These are phyloP conservation scores for Andrena bucephala DNA, from an alignment of 2,888 invertebrate species.

Conservation along the genomic window DNA sequence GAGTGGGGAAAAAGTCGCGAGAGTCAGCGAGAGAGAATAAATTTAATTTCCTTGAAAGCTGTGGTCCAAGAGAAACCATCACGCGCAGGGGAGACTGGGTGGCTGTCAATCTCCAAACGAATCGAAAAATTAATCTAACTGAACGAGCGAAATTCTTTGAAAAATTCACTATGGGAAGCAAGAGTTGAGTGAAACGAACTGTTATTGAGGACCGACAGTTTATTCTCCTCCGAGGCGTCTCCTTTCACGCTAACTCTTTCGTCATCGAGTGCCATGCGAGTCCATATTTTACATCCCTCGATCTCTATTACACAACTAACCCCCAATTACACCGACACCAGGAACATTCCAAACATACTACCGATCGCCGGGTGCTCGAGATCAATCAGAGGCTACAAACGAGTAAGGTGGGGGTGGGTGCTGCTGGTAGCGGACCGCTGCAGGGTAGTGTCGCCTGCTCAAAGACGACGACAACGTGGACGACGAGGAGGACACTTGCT, in stretches of 20 bases:
- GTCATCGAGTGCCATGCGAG: too few relatives aligned
- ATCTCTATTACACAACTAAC: too few relatives aligned
- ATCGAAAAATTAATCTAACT: constrained; percentile 3
- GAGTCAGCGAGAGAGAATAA: constrained; percentile 6
- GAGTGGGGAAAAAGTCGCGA: neutral
- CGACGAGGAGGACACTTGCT: constrained; percentile 79
- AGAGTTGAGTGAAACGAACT: too few relatives aligned
- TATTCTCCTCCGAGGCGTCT: too few relatives aligned
- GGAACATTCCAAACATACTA: constrained; percentile 3
- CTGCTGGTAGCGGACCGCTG: constrained; percentile 3
- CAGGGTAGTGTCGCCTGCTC: constrained; percentile 56
- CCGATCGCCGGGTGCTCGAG: constrained; percentile 7
- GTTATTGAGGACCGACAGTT: too few relatives aligned
- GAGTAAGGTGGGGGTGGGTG: neutral
- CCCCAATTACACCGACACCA: neutral
- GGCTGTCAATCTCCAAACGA: neutral
- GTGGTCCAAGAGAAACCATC: neutral
- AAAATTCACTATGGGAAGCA: too few relatives aligned
- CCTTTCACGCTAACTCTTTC: too few relatives aligned
- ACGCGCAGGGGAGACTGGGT: neutral
- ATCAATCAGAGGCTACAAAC: constrained; percentile 25
- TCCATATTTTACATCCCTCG: too few relatives aligned
- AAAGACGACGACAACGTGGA: constrained; percentile 61
- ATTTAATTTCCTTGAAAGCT: constrained; percentile 62
- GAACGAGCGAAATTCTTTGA: too few relatives aligned